Evolutionary conservation across 1,140 invertebrate species (phyloP).

Genomic region (Triops cancriformis): DNA sequence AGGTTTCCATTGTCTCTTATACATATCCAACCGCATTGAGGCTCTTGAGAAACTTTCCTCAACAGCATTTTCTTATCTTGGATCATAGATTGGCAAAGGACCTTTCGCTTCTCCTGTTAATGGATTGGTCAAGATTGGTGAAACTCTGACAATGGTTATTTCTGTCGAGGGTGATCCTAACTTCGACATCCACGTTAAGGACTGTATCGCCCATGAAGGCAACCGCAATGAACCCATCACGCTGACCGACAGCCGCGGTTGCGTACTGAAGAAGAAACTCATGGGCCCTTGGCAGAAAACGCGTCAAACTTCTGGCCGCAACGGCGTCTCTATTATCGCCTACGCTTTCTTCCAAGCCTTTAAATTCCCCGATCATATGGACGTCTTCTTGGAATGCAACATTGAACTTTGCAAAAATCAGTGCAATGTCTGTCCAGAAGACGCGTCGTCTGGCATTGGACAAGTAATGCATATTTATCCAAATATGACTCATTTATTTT

Average conservation of each 20-base stretch:
- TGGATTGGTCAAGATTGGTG: constrained; percentile 72
- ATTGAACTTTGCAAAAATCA: constrained; percentile 73
- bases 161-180: constrained; percentile 67
- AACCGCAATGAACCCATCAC: constrained; percentile 54
- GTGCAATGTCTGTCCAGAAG: constrained; percentile 61
- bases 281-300: constrained; percentile 74
- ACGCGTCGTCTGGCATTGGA: constrained; percentile 23
- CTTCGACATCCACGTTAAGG: constrained; percentile 63
- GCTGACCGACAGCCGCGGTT: constrained; percentile 66
- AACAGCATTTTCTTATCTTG: not conserved
- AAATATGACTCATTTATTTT: too few relatives aligned
- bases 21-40: constrained; percentile 26
- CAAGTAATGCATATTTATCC: not conserved
- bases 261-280: constrained; percentile 69
- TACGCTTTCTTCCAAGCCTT: constrained; percentile 76
- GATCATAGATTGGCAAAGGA: constrained; percentile 51
- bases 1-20: constrained; percentile 32
- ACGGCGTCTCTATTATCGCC: constrained; percentile 65
- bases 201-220: constrained; percentile 63
- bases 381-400: constrained; percentile 73
- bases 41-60: not conserved
- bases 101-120: constrained; percentile 64
- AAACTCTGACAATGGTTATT: constrained; percentile 70
- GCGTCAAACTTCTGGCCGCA: constrained; percentile 54
- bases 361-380: constrained; percentile 81